phyloP scores from a whole-genome alignment of 2,797 vertebrate species.

The Galagoides demidoff region DNA sequence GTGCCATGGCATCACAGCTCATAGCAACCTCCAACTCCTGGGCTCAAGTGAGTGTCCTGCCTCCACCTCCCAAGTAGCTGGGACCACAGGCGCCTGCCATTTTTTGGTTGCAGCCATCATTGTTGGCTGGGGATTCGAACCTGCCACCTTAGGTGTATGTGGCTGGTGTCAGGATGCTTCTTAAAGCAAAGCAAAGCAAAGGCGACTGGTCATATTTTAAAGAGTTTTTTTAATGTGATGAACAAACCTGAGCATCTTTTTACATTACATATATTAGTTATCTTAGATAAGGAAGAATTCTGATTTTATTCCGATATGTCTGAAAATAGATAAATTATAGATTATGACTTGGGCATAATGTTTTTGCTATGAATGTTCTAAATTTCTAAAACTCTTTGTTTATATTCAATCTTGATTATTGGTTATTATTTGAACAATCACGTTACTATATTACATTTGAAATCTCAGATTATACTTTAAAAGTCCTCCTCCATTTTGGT shows the following conservation, averaged over 20 bases:
- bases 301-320: neutral
- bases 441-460: neutral
- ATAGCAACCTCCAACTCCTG: too few relatives aligned
- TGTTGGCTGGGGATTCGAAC: too few relatives aligned
- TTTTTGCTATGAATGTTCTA: neutral
- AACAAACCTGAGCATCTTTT: neutral
- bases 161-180: neutral
- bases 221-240: neutral
- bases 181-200: neutral
- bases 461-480: neutral
- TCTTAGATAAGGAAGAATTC: neutral
- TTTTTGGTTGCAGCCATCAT: too few relatives aligned
- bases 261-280: neutral
- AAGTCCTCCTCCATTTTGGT: neutral
- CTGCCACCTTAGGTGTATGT: too few relatives aligned
- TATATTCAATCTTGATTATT: neutral
- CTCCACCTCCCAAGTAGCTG: too few relatives aligned
- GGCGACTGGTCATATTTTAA: neutral
- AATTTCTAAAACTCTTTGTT: neutral
- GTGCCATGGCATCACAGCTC: too few relatives aligned
- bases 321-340: neutral
- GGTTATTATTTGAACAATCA: neutral
- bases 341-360: neutral
- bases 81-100: too few relatives aligned
- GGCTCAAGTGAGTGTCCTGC: too few relatives aligned